phyloP scores from a whole-genome alignment of 2,113 vertebrate genomes.

The Platichthys stellatus region DNA sequence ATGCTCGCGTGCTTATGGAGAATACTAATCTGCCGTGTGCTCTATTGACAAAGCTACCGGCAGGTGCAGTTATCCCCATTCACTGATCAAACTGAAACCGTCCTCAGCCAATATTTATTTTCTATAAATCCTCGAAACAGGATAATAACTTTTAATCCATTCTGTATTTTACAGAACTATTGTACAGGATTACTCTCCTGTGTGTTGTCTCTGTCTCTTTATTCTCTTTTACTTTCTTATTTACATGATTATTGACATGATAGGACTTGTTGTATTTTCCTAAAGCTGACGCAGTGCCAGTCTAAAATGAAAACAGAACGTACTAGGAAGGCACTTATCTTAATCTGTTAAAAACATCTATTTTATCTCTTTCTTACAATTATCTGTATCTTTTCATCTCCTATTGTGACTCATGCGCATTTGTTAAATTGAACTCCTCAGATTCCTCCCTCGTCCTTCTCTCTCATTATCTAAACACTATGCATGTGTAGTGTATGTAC shows the following conservation, averaged over 20 bases:
- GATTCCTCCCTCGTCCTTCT: too few relatives aligned
- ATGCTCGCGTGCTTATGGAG: neutral
- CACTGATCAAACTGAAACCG: constrained; percentile 13
- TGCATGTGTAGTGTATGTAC: too few relatives aligned
- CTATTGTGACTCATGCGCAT: too few relatives aligned
- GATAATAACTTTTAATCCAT: constrained; percentile 51
- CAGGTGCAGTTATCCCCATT: constrained; percentile 47
- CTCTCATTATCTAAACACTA: too few relatives aligned
- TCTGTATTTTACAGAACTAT: constrained; percentile 34
- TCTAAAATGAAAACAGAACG: neutral
- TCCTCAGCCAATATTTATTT: constrained; percentile 38
- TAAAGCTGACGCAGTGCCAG: neutral
- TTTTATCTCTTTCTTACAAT: neutral
- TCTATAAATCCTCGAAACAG: constrained; percentile 44
- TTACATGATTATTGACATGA: constrained; percentile 24
- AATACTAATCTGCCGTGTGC: constrained; percentile 9
- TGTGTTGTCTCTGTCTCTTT: constrained; percentile 39
- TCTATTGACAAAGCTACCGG: constrained; percentile 12
- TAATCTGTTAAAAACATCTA: too few relatives aligned
- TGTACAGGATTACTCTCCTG: constrained; percentile 1
- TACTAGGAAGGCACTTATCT: neutral
- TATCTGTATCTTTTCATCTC: neutral
- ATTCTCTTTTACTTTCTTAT: constrained; percentile 38
- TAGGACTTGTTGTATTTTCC: constrained; percentile 32
- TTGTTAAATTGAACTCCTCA: too few relatives aligned